Base-by-base conservation (phyloP, 2,888 invertebrate genomes). In the Limnephilus lunatus region DNA sequence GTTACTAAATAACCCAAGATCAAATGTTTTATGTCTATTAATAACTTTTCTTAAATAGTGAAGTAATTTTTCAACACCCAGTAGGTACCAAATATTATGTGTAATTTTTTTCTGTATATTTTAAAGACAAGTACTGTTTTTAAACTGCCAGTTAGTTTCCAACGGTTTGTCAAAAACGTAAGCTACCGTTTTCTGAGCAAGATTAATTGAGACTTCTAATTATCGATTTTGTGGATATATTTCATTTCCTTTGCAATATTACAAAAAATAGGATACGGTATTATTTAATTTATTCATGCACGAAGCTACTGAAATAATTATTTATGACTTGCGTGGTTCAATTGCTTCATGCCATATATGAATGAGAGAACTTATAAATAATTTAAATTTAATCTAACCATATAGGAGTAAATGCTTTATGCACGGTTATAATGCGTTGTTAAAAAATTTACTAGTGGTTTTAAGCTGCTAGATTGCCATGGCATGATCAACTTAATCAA, bases 101-200 rank as follows among this genome's bases (percentile, higher is more conserved):
- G 68, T 25, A 19, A 5, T 44, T 82, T n/a, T 90, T 83, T 83
- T 53, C 30, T 89, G 39, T 89, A 30, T 30, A 30, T 85, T 85
- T 86, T 44, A 44, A 86, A 86, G 48, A 83, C 19, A 11, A 9
- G 25, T 25, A 25, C 68, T 68, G 25, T 68, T 68, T 25, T n/a
- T 68, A n/a, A n/a, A 68, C n/a, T n/a, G 7, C 5, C 9, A 68
- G 68, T 68, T 68, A 68, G 12, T 44, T 44, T 12, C 68, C 68
- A 68, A 68, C 68, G 25, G 86, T 44, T 86, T 48, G 86, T 48
- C 86, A 86, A 86, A 86, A 48, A 1, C 44, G 11, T 68, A 68
- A n/a, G 86, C 86, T 86, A n/a, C 86, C 44, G 86, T 83, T 32
- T 44, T n/a, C n/a, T 86, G 86, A 86, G 25, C n/a, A 86, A 30